Percentiles rank a stretch among this genome's conserved stretches.
Conservation (phyloP, 2,113 vertebrate species). For the Dunckerocampus dactyliophorus region DNA sequence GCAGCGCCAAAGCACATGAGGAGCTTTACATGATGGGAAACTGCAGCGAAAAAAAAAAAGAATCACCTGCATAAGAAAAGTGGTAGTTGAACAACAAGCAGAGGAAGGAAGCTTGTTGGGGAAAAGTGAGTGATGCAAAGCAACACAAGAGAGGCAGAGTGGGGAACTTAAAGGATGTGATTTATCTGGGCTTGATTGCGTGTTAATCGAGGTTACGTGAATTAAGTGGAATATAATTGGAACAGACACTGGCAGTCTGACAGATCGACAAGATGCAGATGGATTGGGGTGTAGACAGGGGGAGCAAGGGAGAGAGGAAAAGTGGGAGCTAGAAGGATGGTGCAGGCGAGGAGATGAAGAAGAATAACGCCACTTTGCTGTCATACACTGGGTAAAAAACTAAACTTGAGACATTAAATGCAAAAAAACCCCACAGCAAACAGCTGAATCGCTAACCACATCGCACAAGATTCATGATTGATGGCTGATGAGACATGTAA, state of each 20-base stretch:
- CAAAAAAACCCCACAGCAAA: slow-evolving; percentile 26
- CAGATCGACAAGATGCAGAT: slow-evolving; percentile 85
- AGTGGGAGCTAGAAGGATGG: slow-evolving; percentile 35
- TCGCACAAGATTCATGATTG: slow-evolving; percentile 54
- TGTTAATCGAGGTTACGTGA: slow-evolving; percentile 85
- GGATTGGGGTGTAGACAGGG: slow-evolving; percentile 68
- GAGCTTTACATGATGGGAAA: slow-evolving; percentile 25
- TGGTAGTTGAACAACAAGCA: slow-evolving; percentile 8
- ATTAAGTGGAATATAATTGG: slow-evolving; percentile 86
- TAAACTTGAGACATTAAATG: not conserved
- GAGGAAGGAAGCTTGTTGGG: slow-evolving; percentile 51
- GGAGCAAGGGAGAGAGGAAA: slow-evolving; percentile 40
- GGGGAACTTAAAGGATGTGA: slow-evolving; percentile 79
- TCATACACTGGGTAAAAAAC: not conserved
- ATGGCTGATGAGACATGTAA: slow-evolving; percentile 63
- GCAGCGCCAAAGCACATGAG: slow-evolving; percentile 46
- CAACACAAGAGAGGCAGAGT: slow-evolving; percentile 67
- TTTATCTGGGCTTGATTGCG: slow-evolving; percentile 85
- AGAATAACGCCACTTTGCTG: slow-evolving; percentile 36
- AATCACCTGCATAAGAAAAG: slow-evolving; percentile 26
- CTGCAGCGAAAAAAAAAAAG: slow-evolving; percentile 18
- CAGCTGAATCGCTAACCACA: slow-evolving; percentile 20
- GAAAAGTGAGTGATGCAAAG: slow-evolving; percentile 75
- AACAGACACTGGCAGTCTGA: slow-evolving; percentile 84
- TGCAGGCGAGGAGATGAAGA: slow-evolving; percentile 16